These are phyloP conservation scores for Patella ulyssiponensis DNA, from an alignment of 2,888 invertebrate species.

Conservation along the genomic window DNA sequence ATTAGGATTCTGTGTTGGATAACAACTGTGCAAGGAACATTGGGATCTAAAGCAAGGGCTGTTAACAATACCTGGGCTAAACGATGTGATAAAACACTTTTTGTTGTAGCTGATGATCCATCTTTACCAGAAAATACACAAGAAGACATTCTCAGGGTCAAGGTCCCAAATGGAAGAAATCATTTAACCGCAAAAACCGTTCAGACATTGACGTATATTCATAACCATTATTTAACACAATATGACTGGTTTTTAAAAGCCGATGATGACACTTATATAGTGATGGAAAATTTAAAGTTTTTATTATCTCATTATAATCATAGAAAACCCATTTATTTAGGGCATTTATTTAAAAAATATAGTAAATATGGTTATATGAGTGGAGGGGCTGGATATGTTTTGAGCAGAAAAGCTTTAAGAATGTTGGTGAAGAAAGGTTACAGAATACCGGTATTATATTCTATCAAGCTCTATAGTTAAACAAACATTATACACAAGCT, in stretches of 20 bases:
- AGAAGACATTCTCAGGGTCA: conserved; percentile 67
- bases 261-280: conserved; percentile 97
- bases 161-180: conserved; percentile 88
- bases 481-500: too few species aligned
- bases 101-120: conserved; percentile 64
- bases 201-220: conserved; percentile 89
- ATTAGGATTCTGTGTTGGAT: conserved; percentile 95
- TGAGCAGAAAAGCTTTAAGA: conserved; percentile 84
- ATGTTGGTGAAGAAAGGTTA: conserved; percentile 83
- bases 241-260: conserved; percentile 98
- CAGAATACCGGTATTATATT: conserved; percentile 74
- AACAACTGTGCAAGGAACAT: conserved; percentile 91
- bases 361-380: conserved; percentile 72
- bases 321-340: conserved; percentile 85
- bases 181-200: conserved; percentile 97
- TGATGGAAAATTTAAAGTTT: conserved; percentile 93
- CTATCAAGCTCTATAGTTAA: too few species aligned
- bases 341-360: conserved; percentile 61
- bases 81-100: conserved; percentile 76
- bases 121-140: not conserved
- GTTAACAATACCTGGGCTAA: conserved; percentile 96
- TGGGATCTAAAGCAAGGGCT: conserved; percentile 87
- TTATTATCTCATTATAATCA: conserved; percentile 85
- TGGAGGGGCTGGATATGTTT: conserved; percentile 80
- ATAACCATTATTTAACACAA: conserved; percentile 84